phyloP scores from a whole-genome alignment of 2,797 vertebrate species.

The Astyanax mexicanus region DNA sequence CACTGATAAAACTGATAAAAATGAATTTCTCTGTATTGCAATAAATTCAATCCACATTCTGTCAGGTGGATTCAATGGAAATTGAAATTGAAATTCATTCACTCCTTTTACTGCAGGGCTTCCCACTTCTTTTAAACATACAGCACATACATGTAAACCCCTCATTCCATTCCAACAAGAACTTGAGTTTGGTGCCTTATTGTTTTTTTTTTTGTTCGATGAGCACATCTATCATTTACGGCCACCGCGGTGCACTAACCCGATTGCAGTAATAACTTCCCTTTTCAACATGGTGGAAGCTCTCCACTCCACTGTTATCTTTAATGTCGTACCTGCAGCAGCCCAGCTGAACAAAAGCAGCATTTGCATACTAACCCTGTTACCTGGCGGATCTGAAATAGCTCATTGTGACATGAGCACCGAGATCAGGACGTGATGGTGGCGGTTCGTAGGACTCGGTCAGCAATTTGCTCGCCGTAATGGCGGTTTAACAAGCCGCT shows the following conservation, averaged over 20 bases:
- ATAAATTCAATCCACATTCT: too few relatives aligned
- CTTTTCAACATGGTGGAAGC: neutral
- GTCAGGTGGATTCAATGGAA: too few relatives aligned
- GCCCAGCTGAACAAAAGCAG: neutral
- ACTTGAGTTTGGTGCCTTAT: too few relatives aligned
- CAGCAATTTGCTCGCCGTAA: neutral
- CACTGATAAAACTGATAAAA: too few relatives aligned
- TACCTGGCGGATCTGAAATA: neutral
- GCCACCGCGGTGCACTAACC: neutral
- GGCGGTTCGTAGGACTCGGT: neutral
- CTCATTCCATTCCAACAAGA: too few relatives aligned
- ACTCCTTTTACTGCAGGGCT: too few relatives aligned
- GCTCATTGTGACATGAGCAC: neutral
- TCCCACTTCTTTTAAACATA: too few relatives aligned
- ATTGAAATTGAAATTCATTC: too few relatives aligned
- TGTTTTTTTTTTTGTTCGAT: too few relatives aligned
- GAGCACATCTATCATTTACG: neutral
- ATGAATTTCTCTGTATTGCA: too few relatives aligned
- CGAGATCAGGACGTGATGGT: neutral
- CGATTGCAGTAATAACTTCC: neutral
- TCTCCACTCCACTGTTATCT: conserved; percentile 17
- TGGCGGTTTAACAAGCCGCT: neutral
- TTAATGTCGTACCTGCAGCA: neutral
- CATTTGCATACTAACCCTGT: neutral
- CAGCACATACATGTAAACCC: too few relatives aligned